phyloP scores from a whole-genome alignment of 2,113 vertebrate genomes.

The Thomomys bottae region DNA sequence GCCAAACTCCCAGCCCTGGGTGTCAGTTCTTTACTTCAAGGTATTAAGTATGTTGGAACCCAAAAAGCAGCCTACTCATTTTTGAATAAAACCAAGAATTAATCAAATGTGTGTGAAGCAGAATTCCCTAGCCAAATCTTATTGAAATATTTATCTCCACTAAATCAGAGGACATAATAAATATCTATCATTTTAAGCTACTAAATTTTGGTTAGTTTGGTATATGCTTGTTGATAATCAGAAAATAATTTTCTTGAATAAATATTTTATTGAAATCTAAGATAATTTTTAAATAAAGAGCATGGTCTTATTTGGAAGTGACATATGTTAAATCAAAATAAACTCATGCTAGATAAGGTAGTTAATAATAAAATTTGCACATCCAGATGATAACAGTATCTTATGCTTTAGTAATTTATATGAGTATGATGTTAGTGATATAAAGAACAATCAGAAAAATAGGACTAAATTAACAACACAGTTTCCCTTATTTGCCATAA shows the following conservation, averaged over 20 bases:
- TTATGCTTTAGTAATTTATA: not conserved
- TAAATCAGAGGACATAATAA: not conserved
- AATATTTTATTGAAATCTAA: not conserved
- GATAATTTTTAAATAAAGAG: not conserved
- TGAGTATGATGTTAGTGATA: not conserved
- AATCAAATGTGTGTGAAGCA: not conserved
- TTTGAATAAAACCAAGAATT: not conserved
- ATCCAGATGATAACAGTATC: not conserved
- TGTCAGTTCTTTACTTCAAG: not conserved
- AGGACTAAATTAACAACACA: not conserved
- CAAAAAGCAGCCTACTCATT: not conserved
- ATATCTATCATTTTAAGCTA: not conserved
- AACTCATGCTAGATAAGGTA: not conserved
- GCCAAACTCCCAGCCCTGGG: too few species aligned
- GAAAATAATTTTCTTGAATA: not conserved
- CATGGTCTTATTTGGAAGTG: not conserved
- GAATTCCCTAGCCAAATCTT: not conserved
- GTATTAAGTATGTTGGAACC: not conserved
- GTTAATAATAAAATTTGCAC: not conserved
- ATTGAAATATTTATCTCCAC: not conserved
- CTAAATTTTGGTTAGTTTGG: not conserved
- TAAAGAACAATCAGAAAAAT: not conserved
- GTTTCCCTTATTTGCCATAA: too few species aligned
- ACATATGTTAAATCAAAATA: not conserved
- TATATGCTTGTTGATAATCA: not conserved